A percentile compares a stretch with the other conserved stretches of the same genome.
Evolutionary conservation across 35 echinoderm and acorn worm species (phyloP).

Genomic region (Heliocidaris tuberculata): DNA sequence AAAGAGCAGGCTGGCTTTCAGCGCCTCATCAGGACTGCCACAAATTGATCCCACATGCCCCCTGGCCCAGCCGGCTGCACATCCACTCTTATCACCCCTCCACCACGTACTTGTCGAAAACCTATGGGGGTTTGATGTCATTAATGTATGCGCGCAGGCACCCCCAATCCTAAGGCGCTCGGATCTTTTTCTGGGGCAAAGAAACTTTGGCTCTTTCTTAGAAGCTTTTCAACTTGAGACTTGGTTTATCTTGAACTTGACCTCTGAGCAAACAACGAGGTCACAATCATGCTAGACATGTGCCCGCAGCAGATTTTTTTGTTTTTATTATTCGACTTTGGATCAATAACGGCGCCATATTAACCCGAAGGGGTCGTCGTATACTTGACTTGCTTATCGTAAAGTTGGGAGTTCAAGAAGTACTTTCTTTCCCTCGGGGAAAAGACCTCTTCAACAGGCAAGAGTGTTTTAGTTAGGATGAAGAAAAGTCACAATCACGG

Average conservation of each 20-base stretch:
- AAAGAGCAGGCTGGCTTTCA: neutral
- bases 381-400: neutral
- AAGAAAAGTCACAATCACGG: neutral
- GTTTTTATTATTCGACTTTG: neutral
- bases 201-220: neutral
- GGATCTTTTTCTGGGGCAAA: neutral
- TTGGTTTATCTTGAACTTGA: conserved; percentile 18
- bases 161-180: neutral
- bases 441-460: neutral
- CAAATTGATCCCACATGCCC: conserved; percentile 8
- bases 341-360: neutral
- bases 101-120: neutral
- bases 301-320: neutral
- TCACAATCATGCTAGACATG: neutral
- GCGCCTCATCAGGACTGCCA: neutral
- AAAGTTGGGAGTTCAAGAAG: conserved; percentile 10
- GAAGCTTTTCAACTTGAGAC: neutral
- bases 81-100: neutral
- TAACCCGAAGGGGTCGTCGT: neutral
- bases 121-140: neutral
- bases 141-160: neutral
- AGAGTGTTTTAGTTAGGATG: neutral
- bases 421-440: neutral
- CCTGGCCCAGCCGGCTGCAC: neutral
- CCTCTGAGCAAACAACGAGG: conserved; percentile 7